A percentile compares a stretch with the other conserved stretches of the same genome.
phyloP scores from a whole-genome alignment of 1,140 invertebrate species.

The Grapholita molesta region DNA sequence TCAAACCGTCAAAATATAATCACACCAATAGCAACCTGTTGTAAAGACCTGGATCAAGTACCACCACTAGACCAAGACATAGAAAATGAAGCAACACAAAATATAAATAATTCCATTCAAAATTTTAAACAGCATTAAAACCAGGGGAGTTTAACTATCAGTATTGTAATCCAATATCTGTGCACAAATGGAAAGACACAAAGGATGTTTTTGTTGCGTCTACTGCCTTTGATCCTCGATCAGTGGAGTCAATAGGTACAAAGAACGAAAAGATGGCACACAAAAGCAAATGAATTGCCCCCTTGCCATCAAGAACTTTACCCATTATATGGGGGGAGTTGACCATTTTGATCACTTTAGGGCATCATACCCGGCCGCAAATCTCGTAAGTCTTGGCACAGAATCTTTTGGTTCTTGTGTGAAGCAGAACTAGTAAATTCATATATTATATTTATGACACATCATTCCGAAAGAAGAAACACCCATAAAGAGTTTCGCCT shows the following conservation, averaged over 20 bases:
- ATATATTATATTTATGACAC: neutral
- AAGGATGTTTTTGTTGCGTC: conserved; percentile 22
- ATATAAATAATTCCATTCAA: too few relatives aligned
- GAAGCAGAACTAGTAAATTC: conserved; percentile 8
- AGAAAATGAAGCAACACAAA: too few relatives aligned
- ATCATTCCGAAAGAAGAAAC: neutral
- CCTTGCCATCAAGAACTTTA: conserved; percentile 7
- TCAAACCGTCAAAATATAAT: too few relatives aligned
- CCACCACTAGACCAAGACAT: too few relatives aligned
- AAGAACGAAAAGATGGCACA: conserved; percentile 22
- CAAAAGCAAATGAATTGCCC: conserved; percentile 22
- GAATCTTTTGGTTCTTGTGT: conserved; percentile 7
- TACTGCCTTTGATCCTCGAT: conserved; percentile 22
- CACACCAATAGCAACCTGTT: too few relatives aligned
- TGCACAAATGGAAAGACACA: conserved; percentile 23
- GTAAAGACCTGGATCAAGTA: too few relatives aligned
- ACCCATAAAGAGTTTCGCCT: neutral
- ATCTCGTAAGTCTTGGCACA: neutral
- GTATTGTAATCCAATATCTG: conserved; percentile 7
- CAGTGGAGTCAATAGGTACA: conserved; percentile 16
- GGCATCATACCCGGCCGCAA: conserved; percentile 4
- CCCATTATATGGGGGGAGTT: conserved; percentile 8
- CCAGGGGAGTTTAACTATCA: conserved; percentile 26
- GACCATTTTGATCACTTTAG: conserved; percentile 14
- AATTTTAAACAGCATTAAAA: conserved; percentile 22